Evolutionary conservation across 2,888 invertebrate species (phyloP).

Genomic region (Metalampra italica): DNA sequence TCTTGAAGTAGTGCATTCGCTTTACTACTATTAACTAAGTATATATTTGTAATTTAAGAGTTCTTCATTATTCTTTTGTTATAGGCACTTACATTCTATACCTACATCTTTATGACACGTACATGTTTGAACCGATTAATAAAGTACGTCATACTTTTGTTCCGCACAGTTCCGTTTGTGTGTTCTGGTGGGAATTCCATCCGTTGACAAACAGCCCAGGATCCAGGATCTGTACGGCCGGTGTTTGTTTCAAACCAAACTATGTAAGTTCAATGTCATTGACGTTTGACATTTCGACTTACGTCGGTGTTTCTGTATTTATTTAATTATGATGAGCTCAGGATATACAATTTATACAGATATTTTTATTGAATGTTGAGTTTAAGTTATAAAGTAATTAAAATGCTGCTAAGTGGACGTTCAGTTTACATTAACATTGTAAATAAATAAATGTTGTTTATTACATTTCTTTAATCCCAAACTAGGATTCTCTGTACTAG

Average conservation of each 20-base stretch:
- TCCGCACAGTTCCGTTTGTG: slow-evolving; percentile 45
- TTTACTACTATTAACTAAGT: no score
- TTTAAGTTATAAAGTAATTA: not conserved
- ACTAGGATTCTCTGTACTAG: no score
- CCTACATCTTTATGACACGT: not conserved
- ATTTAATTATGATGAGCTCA: not conserved
- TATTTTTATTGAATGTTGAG: not conserved
- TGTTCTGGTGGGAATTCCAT: slow-evolving; percentile 40
- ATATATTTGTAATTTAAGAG: no score
- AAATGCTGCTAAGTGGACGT: not conserved
- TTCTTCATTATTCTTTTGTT: no score
- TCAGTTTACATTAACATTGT: no score
- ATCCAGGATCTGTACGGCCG: slow-evolving; percentile 6
- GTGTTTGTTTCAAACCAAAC: not conserved
- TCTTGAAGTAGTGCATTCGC: no score
- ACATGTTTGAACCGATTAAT: not conserved
- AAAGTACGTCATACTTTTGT: slow-evolving; percentile 40
- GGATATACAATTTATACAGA: not conserved
- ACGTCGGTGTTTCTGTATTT: not conserved
- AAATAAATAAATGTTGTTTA: no score
- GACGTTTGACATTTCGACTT: slow-evolving; percentile 7
- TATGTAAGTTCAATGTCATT: slow-evolving; percentile 7
- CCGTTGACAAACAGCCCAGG: slow-evolving; percentile 23
- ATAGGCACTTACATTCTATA: no score
- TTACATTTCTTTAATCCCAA: no score